These are phyloP conservation scores for Bombus balteatus DNA, from an alignment of 1,140 invertebrate genomes.

Conservation along the genomic window DNA sequence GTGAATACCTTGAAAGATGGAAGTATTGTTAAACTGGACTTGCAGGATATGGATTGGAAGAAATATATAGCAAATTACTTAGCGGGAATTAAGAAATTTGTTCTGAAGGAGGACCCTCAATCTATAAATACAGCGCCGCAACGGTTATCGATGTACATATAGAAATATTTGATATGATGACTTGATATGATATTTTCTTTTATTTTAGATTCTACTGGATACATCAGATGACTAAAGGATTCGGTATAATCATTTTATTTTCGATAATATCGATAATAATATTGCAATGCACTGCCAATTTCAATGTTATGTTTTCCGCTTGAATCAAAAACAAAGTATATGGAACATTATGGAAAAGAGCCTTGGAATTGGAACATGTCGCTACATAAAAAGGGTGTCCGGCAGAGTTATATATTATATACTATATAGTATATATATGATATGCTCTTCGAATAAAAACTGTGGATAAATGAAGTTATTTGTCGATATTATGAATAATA, in stretches of 20 bases:
- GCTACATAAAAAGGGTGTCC: no score
- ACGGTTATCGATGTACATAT: slow-evolving; percentile 86
- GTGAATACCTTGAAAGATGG: slow-evolving; percentile 73
- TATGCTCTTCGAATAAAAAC: no score
- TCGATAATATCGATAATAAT: slow-evolving; percentile 67
- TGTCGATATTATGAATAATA: no score
- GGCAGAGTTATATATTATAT: no score
- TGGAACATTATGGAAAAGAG: neutral
- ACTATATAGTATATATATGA: no score
- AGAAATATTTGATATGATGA: neutral
- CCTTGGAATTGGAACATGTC: no score
- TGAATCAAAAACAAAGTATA: neutral
- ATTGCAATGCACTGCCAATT: slow-evolving; percentile 58
- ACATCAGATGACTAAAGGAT: slow-evolving; percentile 72
- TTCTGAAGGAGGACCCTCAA: slow-evolving; percentile 89
- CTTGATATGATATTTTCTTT: neutral
- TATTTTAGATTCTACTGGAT: slow-evolving; percentile 78
- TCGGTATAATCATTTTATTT: slow-evolving; percentile 73
- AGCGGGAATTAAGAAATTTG: slow-evolving; percentile 90
- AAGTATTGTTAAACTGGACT: slow-evolving; percentile 84
- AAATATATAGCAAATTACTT: slow-evolving; percentile 89
- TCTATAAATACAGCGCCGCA: slow-evolving; percentile 84
- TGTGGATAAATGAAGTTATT: no score
- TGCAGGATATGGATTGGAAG: slow-evolving; percentile 86
- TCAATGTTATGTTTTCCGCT: neutral